phyloP scores from a whole-genome alignment of 1,140 invertebrate species.

The Pseudachorutes palmiensis region DNA sequence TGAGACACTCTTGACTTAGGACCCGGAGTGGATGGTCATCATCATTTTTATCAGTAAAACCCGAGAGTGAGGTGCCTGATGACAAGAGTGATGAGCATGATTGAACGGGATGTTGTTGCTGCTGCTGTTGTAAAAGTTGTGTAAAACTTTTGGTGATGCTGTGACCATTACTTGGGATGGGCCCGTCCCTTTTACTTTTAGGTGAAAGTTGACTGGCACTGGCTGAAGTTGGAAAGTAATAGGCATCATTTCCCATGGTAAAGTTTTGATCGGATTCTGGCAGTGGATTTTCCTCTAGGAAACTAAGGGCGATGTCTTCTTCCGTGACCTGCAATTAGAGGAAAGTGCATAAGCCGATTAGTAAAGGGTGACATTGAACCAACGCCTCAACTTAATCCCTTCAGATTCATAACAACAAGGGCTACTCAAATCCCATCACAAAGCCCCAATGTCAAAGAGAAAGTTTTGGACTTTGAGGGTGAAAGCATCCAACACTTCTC shows the following conservation, averaged over 20 bases:
- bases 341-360: slow-evolving; percentile 15
- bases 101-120: slow-evolving; percentile 7
- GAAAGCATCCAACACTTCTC: neutral
- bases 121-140: neutral
- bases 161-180: slow-evolving; percentile 19
- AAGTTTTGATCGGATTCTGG: slow-evolving; percentile 58
- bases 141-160: slow-evolving; percentile 13
- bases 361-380: neutral
- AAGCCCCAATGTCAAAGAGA: too few species aligned
- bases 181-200: neutral
- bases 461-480: neutral
- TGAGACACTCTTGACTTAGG: slow-evolving; percentile 80
- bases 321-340: slow-evolving; percentile 60
- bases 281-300: slow-evolving; percentile 65
- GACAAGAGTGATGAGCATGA: slow-evolving; percentile 8
- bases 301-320: slow-evolving; percentile 79
- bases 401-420: too few species aligned
- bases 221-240: slow-evolving; percentile 18
- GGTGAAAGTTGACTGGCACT: slow-evolving; percentile 27
- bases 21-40: slow-evolving; percentile 71
- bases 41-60: slow-evolving; percentile 34
- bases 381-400: neutral
- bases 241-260: slow-evolving; percentile 23
- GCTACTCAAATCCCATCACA: neutral
- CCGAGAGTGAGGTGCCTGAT: neutral